phyloP scores from a whole-genome alignment of 2,888 invertebrate genomes.

The Kryphioiulus occultus region DNA sequence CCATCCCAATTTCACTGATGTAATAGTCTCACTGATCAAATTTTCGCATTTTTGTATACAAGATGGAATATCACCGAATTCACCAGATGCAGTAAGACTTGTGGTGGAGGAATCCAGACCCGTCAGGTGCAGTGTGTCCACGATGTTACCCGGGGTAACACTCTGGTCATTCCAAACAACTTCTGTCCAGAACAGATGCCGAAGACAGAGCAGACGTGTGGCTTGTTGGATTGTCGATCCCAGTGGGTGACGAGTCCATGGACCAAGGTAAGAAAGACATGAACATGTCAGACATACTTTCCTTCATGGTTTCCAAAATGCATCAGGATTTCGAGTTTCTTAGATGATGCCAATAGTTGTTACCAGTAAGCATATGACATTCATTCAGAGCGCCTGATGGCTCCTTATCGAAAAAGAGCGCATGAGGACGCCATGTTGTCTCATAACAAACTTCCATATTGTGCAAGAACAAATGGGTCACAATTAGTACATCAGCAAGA shows the following conservation, averaged over 20 bases:
- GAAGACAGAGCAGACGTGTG: slow-evolving; percentile 87
- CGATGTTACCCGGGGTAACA: slow-evolving; percentile 85
- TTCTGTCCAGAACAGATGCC: slow-evolving; percentile 93
- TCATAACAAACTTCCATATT: too few species aligned
- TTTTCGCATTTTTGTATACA: slow-evolving; percentile 56
- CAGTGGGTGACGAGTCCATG: slow-evolving; percentile 87
- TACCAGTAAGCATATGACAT: too few species aligned
- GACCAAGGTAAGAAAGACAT: slow-evolving; percentile 72
- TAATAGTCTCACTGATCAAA: slow-evolving; percentile 4
- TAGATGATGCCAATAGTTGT: too few species aligned
- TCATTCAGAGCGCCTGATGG: too few species aligned
- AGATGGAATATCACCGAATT: slow-evolving; percentile 89
- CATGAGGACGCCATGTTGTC: too few species aligned
- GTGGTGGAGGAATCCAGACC: slow-evolving; percentile 92
- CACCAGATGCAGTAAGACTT: slow-evolving; percentile 87
- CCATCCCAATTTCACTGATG: neutral
- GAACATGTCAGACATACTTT: neutral
- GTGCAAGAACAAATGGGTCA: too few species aligned
- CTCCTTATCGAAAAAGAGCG: too few species aligned
- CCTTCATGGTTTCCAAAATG: neutral
- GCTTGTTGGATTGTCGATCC: slow-evolving; percentile 90
- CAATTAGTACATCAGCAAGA: too few species aligned
- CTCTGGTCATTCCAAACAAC: slow-evolving; percentile 89
- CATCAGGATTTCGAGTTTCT: neutral
- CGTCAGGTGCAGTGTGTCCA: slow-evolving; percentile 84